A percentile compares a stretch with the other conserved stretches of the same genome.
Evolutionary conservation across 2,797 vertebrate genomes (phyloP).

Genomic region (Coranthus polyacanthus): DNA sequence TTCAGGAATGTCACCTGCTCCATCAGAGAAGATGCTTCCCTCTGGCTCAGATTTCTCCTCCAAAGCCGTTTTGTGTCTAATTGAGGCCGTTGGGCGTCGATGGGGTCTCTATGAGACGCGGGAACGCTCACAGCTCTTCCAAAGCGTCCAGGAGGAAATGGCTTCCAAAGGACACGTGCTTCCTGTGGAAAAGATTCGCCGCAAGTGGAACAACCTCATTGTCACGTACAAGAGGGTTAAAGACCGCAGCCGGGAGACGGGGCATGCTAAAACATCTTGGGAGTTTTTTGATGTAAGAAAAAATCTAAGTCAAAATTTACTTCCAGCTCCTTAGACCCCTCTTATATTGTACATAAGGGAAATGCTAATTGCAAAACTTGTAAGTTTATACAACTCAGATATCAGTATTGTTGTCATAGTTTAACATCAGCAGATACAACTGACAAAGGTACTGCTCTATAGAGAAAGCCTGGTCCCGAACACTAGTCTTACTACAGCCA

Average conservation of each 20-base stretch:
- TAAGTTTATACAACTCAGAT: no score
- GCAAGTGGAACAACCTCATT: slow-evolving; percentile 89
- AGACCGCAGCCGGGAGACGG: slow-evolving; percentile 83
- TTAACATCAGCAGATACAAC: no score
- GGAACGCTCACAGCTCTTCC: slow-evolving; percentile 86
- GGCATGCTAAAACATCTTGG: slow-evolving; percentile 85
- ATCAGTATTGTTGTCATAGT: no score
- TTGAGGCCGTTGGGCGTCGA: slow-evolving; percentile 83
- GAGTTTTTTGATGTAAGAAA: slow-evolving; percentile 85
- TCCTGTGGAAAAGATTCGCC: slow-evolving; percentile 84
- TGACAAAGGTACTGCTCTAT: no score
- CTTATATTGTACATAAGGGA: no score
- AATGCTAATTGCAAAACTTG: no score
- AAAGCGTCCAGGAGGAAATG: slow-evolving; percentile 86
- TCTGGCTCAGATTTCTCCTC: slow-evolving; percentile 81
- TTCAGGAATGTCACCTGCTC: slow-evolving; percentile 58
- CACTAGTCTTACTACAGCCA: no score
- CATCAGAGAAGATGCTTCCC: slow-evolving; percentile 71
- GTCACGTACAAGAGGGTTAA: slow-evolving; percentile 88
- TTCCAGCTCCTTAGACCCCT: no score
- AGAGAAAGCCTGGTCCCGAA: no score
- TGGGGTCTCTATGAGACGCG: slow-evolving; percentile 84
- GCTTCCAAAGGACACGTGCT: slow-evolving; percentile 81
- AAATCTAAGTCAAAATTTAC: no score
- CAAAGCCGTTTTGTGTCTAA: slow-evolving; percentile 82